Percentiles rank a stretch among this genome's conserved stretches.
Evolutionary conservation across 2,888 invertebrate species (phyloP).

Genomic region (Nymphalis polychloros): DNA sequence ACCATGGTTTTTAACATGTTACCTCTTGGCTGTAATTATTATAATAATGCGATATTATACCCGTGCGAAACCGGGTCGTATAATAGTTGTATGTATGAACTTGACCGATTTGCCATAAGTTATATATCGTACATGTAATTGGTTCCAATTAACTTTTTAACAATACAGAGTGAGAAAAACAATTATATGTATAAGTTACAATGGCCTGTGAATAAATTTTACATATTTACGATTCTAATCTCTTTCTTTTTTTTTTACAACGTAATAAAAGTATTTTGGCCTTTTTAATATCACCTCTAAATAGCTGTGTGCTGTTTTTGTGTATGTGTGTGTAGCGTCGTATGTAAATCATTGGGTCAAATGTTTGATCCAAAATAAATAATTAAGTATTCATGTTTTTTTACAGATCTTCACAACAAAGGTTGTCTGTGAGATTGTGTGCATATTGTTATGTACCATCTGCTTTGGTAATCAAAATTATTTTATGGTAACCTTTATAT

Average conservation of each 20-base stretch:
- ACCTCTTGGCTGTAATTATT: too few relatives aligned
- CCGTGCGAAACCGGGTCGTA: not conserved
- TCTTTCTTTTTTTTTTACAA: not conserved
- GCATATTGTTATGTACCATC: too few relatives aligned
- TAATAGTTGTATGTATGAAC: not conserved
- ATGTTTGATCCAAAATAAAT: not conserved
- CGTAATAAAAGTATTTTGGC: constrained; percentile 17
- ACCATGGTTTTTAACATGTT: too few relatives aligned
- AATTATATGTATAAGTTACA: constrained; percentile 23
- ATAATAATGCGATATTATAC: not conserved
- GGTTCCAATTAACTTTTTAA: constrained; percentile 20
- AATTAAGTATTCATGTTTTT: too few relatives aligned
- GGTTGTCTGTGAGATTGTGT: too few relatives aligned
- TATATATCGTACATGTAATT: constrained; percentile 2
- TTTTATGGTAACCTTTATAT: too few relatives aligned
- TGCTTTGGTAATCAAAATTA: too few relatives aligned
- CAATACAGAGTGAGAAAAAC: constrained; percentile 18
- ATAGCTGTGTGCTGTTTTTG: not conserved
- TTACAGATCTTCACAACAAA: not conserved
- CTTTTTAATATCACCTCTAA: constrained; percentile 12
- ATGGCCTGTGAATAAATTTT: constrained; percentile 26
- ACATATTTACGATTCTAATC: constrained; percentile 31
- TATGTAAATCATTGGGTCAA: constrained; percentile 2
- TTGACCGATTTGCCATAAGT: not conserved
- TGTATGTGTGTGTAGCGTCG: not conserved